Conservation (phyloP, 2,888 invertebrate genomes). For the Patella caerulea region DNA sequence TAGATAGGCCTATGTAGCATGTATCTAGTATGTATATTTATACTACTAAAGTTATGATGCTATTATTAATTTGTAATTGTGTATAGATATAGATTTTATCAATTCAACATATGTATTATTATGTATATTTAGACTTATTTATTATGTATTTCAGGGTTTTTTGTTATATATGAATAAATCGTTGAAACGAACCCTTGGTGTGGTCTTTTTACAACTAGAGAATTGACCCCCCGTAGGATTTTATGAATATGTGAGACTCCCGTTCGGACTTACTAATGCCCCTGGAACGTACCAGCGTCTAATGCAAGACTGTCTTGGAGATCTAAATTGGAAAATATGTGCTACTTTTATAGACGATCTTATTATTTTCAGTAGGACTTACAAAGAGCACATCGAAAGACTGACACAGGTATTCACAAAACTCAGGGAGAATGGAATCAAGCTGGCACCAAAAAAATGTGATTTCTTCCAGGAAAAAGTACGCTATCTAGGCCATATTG, state of each 20-base stretch:
- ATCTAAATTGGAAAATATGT: conserved; percentile 24
- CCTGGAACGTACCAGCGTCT: neutral
- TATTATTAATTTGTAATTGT: no score
- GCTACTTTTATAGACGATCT: neutral
- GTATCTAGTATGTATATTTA: no score
- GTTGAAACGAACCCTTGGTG: no score
- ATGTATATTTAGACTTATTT: no score
- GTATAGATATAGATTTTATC: no score
- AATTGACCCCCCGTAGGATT: no score
- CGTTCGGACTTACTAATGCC: neutral
- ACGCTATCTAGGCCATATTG: conserved; percentile 28
- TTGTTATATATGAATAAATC: no score
- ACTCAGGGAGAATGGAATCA: conserved; percentile 25
- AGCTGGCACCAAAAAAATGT: conserved; percentile 34
- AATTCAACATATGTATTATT: no score
- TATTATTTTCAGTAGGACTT: conserved; percentile 14
- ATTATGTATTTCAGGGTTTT: no score
- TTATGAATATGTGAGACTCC: neutral
- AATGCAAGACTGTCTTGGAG: conserved; percentile 28
- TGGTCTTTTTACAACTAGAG: no score
- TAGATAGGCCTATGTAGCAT: no score
- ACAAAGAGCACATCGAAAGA: conserved; percentile 27
- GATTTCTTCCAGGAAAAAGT: conserved; percentile 31
- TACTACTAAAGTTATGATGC: no score
- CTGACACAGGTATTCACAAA: conserved; percentile 21